Conservation (phyloP, 2,797 vertebrate species). For the Trachurus trachurus region DNA sequence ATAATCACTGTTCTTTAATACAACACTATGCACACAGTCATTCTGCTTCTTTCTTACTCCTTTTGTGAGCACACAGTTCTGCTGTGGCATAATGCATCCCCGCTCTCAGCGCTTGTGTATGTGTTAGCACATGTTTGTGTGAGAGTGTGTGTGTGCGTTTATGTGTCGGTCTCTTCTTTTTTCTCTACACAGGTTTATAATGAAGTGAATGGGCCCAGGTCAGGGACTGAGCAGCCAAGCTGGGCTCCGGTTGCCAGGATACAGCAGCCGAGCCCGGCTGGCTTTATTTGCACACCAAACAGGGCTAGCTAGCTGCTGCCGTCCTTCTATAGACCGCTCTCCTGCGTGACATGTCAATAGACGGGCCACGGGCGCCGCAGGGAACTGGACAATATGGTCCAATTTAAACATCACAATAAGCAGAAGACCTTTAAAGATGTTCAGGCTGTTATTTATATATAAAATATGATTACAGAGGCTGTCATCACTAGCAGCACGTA, state of each 20-base stretch:
- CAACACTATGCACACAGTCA: not conserved
- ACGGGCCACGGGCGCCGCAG: constrained; percentile 23
- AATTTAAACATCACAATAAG: not conserved
- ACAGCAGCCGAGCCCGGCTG: constrained; percentile 80
- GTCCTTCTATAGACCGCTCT: constrained; percentile 48
- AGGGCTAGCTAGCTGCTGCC: constrained; percentile 69
- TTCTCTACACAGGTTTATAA: constrained; percentile 85
- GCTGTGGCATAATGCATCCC: constrained; percentile 43
- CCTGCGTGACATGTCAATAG: constrained; percentile 59
- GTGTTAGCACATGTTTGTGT: constrained; percentile 30
- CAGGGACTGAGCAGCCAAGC: constrained; percentile 84
- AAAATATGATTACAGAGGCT: not conserved
- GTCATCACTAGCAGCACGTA: not conserved
- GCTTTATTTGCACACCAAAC: constrained; percentile 88
- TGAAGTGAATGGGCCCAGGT: constrained; percentile 88
- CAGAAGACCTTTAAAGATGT: not conserved
- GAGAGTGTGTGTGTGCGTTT: constrained; percentile 28
- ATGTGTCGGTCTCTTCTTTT: constrained; percentile 82
- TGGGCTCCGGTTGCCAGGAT: constrained; percentile 88
- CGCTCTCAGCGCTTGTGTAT: constrained; percentile 35
- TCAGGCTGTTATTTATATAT: not conserved
- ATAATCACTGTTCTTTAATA: constrained; percentile 33
- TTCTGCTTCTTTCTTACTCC: constrained; percentile 14
- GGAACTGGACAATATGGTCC: constrained; percentile 8
- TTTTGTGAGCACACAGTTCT: constrained; percentile 29